A percentile compares a stretch with the other conserved stretches of the same genome.
phyloP scores from a whole-genome alignment of 2,797 vertebrate species.

The Micromesistius poutassou region DNA sequence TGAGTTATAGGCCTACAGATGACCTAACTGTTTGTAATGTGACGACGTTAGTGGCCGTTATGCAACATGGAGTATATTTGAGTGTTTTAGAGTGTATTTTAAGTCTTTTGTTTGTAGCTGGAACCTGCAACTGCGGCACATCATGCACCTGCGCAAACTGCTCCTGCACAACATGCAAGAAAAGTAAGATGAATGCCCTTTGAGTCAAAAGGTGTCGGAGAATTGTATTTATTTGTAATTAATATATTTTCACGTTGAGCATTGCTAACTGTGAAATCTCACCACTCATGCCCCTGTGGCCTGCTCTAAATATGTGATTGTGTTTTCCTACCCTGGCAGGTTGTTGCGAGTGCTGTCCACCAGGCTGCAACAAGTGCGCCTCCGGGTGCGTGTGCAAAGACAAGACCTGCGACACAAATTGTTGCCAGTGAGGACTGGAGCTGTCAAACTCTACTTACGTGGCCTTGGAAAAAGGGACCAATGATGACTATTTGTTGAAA shows the following conservation, averaged over 20 bases:
- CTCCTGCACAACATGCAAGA: conserved; percentile 84
- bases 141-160: conserved; percentile 88
- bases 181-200: conserved; percentile 73
- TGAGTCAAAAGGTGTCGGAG: too few species aligned
- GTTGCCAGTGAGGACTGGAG: conserved; percentile 79
- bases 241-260: too few species aligned
- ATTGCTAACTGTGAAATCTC: too few species aligned
- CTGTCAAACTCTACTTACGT: not conserved
- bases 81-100: too few species aligned
- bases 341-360: conserved; percentile 84
- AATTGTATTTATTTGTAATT: too few species aligned
- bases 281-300: not conserved
- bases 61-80: not conserved
- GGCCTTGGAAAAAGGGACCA: not conserved
- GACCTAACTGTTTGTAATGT: not conserved
- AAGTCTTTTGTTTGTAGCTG: conserved; percentile 65
- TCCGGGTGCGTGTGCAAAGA: conserved; percentile 89
- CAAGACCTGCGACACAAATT: conserved; percentile 77
- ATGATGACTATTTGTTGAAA: not conserved
- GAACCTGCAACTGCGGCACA: conserved; percentile 82
- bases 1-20: conserved; percentile 46
- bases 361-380: conserved; percentile 86
- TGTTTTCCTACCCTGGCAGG: conserved; percentile 45
- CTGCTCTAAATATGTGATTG: too few species aligned
- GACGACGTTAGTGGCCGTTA: not conserved